Evolutionary conservation across 2,888 invertebrate genomes (phyloP), one percentile per base, ranked within the genome.

Genomic region (Cordilura impudica): DNA sequence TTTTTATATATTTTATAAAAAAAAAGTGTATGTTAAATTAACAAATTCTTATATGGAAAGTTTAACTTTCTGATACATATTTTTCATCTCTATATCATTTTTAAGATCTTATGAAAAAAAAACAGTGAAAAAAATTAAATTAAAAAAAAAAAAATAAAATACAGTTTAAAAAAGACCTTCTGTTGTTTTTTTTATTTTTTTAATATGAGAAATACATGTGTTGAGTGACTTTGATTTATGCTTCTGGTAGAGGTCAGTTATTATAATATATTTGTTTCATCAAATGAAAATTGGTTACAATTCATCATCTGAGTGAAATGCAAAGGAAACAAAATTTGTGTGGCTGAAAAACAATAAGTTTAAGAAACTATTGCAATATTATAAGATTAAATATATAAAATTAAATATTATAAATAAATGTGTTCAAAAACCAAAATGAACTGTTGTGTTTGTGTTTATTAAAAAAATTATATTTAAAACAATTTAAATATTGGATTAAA

Each of bases 221-320:
- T 65, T 72, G 67, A 72, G 61, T 76, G 76, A 72, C 79, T 79
- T 71, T 79, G 79, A 76, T 79, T 79, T 79, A 67, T 67, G 76
- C 26, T 63, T 67, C 35, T 63, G 21, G 45, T 45, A 79, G 66
- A 75, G 79, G 79, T 79, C 75, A 75, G 71, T 75, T 75, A 74
- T 78, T 69, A 69, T 58, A 49, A 56, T 47, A 35, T 19, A 43
- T 60, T 60, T 58, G 47, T 56, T 70, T 60, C 21, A 47, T 53
- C 47, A 56, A 73, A 65, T 58, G 65, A 58, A 65, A 61, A 49
- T 29, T 43, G n/a, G 10, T 18, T 58, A 0, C 19, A 39, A 73
- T 29, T 58, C 53, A 53, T 35, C 19, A 26, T 53, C 60, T 31
- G 26, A 58, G 53, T 35, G n/a, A 35, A 4, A 58, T 39, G 12